Evolutionary conservation across 2,888 invertebrate genomes (phyloP).

Genomic region (Melikaiella ostensackeni): DNA sequence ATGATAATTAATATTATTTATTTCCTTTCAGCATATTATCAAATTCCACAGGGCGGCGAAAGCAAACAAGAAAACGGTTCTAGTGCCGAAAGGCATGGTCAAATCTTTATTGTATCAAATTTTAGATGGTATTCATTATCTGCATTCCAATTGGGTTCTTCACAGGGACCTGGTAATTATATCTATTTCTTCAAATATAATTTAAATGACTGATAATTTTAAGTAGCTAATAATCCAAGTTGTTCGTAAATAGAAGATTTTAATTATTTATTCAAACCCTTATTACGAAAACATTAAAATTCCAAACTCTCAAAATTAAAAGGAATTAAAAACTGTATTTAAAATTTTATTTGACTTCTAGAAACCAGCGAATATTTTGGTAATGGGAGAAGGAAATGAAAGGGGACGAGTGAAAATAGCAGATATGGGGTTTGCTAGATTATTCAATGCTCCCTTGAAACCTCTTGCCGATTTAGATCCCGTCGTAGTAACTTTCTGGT

Average conservation of each 20-base stretch:
- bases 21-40: slow-evolving; percentile 89
- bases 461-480: slow-evolving; percentile 99
- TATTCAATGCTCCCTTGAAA: slow-evolving; percentile 98
- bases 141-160: slow-evolving; percentile 99
- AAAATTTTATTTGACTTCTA: slow-evolving; percentile 71
- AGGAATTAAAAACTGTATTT: too few species aligned
- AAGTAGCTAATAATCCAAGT: neutral
- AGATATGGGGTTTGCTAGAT: slow-evolving; percentile 99
- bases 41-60: slow-evolving; percentile 99
- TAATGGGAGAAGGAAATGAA: slow-evolving; percentile 99
- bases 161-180: slow-evolving; percentile 93
- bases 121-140: slow-evolving; percentile 98
- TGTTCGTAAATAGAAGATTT: neutral
- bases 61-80: slow-evolving; percentile 96
- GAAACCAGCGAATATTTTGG: slow-evolving; percentile 99
- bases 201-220: too few species aligned
- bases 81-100: slow-evolving; percentile 98
- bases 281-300: too few species aligned
- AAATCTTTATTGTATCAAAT: slow-evolving; percentile 99
- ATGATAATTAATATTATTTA: slow-evolving; percentile 37
- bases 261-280: too few species aligned
- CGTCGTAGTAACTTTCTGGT: slow-evolving; percentile 99
- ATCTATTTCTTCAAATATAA: slow-evolving; percentile 3
- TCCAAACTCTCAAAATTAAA: too few species aligned
- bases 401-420: slow-evolving; percentile 98